phyloP scores from a whole-genome alignment of 2,113 vertebrate species.

The Sinocyclocheilus rhinocerous region DNA sequence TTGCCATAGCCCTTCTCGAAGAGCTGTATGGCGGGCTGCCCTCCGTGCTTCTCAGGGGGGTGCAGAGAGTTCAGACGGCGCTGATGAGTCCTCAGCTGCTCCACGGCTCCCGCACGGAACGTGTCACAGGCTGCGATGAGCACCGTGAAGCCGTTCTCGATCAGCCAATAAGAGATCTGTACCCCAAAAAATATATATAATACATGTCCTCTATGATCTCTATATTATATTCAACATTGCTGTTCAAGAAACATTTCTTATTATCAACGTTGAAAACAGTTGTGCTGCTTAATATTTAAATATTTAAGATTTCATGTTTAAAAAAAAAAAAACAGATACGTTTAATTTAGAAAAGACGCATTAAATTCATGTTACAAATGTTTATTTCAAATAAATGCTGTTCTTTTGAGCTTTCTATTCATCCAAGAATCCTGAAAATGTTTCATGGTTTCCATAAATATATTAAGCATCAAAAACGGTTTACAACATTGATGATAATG shows the following conservation, averaged over 20 bases:
- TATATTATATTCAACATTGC: not conserved
- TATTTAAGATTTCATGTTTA: too few species aligned
- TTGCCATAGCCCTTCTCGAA: slow-evolving; percentile 98
- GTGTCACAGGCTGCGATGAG: slow-evolving; percentile 97
- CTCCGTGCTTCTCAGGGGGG: slow-evolving; percentile 83
- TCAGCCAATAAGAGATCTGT: slow-evolving; percentile 96
- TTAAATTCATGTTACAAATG: too few species aligned
- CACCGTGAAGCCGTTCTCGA: slow-evolving; percentile 94
- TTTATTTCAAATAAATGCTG: not conserved
- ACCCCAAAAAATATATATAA: slow-evolving; percentile 68
- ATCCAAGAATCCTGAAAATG: not conserved
- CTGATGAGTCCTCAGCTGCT: slow-evolving; percentile 95
- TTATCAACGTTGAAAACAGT: not conserved
- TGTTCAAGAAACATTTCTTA: not conserved
- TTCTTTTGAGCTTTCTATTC: not conserved
- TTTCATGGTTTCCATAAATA: too few species aligned
- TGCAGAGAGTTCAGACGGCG: slow-evolving; percentile 90
- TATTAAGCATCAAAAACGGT: too few species aligned
- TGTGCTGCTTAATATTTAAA: not conserved
- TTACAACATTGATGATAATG: too few species aligned
- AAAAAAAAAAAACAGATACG: too few species aligned
- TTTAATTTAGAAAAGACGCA: not conserved
- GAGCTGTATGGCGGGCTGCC: slow-evolving; percentile 86
- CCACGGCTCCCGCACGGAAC: slow-evolving; percentile 93
- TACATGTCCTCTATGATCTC: not conserved